Evolutionary conservation across 1,140 invertebrate genomes (phyloP).

Genomic region (Drosophila persimilis): DNA sequence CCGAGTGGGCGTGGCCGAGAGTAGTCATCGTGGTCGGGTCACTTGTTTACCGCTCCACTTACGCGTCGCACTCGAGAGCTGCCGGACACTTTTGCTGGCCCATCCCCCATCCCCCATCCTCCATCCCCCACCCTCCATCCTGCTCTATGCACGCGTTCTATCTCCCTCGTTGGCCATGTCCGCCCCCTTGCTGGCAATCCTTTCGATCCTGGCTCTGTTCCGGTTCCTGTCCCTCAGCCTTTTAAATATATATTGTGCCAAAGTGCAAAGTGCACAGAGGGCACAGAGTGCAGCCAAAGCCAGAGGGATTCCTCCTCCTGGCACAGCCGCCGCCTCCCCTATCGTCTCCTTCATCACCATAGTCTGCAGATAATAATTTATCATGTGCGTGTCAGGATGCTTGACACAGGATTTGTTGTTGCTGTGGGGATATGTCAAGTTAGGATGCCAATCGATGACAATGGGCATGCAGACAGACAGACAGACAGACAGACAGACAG

Average conservation of each 20-base stretch:
- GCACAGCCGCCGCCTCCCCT: too few species aligned
- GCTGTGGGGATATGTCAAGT: conserved; percentile 38
- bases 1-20: conserved; percentile 4
- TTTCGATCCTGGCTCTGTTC: neutral
- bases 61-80: conserved; percentile 60
- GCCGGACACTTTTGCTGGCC: conserved; percentile 53
- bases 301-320: neutral
- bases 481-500: conserved; percentile 12
- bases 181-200: neutral
- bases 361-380: conserved; percentile 65
- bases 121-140: too few species aligned
- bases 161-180: neutral
- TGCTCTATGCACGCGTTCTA: neutral
- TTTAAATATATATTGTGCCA: conserved; percentile 62
- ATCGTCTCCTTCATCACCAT: conserved; percentile 49
- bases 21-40: conserved; percentile 45
- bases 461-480: conserved; percentile 20
- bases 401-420: conserved; percentile 56
- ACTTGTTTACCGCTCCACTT: conserved; percentile 77
- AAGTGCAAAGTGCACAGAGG: conserved; percentile 55
- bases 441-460: conserved; percentile 51
- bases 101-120: neutral
- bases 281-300: conserved; percentile 38
- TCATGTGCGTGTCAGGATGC: conserved; percentile 60
- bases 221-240: conserved; percentile 13